These are phyloP conservation scores for Pseudorectes ferrugineus DNA, from an alignment of 2,113 vertebrate genomes.

Conservation along the genomic window DNA sequence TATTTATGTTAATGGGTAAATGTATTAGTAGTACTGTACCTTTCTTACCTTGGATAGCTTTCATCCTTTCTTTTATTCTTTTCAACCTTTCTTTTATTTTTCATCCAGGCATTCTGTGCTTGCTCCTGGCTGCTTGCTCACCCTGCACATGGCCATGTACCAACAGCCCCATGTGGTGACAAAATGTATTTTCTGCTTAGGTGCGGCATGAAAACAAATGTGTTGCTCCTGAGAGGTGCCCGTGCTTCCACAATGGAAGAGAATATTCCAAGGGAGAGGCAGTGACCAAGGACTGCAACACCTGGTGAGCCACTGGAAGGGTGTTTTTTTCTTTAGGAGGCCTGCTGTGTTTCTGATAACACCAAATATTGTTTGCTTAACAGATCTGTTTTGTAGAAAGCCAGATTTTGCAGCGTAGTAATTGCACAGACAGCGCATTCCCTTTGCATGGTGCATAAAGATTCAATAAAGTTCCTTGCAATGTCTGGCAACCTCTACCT, in stretches of 20 bases:
- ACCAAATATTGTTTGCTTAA: background rate
- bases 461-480: background rate
- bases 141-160: background rate
- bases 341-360: background rate
- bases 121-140: background rate
- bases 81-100: background rate
- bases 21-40: background rate
- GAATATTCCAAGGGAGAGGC: slow-evolving; percentile 80
- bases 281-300: slow-evolving; percentile 87
- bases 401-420: background rate
- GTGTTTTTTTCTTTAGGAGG: background rate
- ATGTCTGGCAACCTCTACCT: background rate
- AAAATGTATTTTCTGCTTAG: slow-evolving; percentile 60
- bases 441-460: background rate
- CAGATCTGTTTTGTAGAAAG: background rate
- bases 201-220: slow-evolving; percentile 84
- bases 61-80: background rate
- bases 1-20: background rate
- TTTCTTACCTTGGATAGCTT: background rate
- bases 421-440: background rate
- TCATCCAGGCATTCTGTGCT: background rate
- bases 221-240: slow-evolving; percentile 83
- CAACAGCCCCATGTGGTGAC: background rate
- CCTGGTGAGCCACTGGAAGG: slow-evolving; percentile 79
- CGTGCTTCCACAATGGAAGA: slow-evolving; percentile 90